Evolutionary conservation across 1,140 invertebrate species (phyloP), one percentile per base, ranked within the genome.

Genomic region (Teleogryllus occipitalis): DNA sequence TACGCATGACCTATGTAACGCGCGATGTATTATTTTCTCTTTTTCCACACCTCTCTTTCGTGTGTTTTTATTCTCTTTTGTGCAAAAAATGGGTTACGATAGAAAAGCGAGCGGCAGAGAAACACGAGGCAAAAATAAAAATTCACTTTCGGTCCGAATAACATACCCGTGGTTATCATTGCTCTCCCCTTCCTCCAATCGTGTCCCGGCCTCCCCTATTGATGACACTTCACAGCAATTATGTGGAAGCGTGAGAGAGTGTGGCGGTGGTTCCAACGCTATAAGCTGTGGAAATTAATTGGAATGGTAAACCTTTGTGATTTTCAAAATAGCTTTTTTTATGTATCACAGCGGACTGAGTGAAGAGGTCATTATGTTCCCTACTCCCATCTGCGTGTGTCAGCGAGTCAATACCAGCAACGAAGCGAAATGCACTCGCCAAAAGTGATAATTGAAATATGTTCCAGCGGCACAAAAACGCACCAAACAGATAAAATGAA

Each of bases 371-470:
- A 65, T 65, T 65, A 65, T 65, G 54, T 65, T 65, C 18, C 49
- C 54, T 65, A 65, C 54, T 65, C 54, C 54, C 54, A 65, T 65
- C 18, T 65, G 54, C 54, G 10, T 10, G 54, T 65, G 54, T 65
- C 54, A 65, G 27, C 27, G 54, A 65, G 54, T 65, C 54, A 39
- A 65, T 65, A 65, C 10, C 54, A 65, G 54, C 54, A 65, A 65
- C 54, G 18, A 18, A 18, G 54, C 54, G 54, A 65, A 65, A 65
- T 65, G 54, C 18, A 65, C 18, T 65, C 54, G 54, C 54, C 15
- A 18, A 65, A 65, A 65, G 54, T 65, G 54, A 65, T 65, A 65
- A 65, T 65, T 65, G 54, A 65, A 65, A 65, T 65, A 65, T 65
- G 54, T 65, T 65, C 54, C 54, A 65, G 10, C 54, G 54, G 54